phyloP scores from a whole-genome alignment of 1,140 invertebrate genomes.

The Leptopilina clavipes region DNA sequence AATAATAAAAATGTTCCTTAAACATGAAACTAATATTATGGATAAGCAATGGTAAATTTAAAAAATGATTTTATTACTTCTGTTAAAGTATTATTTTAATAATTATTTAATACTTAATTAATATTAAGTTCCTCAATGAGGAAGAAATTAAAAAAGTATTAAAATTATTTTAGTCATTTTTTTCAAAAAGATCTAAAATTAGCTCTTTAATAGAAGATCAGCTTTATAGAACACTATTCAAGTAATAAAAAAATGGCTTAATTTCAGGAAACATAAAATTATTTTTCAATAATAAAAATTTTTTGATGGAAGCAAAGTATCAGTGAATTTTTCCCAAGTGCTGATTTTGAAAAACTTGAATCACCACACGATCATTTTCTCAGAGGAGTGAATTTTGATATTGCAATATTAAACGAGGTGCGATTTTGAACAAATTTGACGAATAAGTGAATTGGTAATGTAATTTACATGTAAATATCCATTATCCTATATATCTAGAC shows the following conservation, averaged over 20 bases:
- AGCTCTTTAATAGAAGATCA: too few relatives aligned
- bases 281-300: neutral
- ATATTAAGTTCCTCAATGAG: too few relatives aligned
- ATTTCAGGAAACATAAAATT: neutral
- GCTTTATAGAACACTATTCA: too few relatives aligned
- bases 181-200: too few relatives aligned
- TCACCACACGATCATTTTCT: neutral
- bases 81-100: too few relatives aligned
- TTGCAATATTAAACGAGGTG: slow-evolving; percentile 17
- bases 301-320: neutral
- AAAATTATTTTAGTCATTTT: too few relatives aligned
- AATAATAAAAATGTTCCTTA: neutral
- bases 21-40: neutral
- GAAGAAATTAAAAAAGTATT: too few relatives aligned
- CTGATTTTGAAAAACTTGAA: neutral
- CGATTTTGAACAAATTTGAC: neutral
- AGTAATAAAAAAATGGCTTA: neutral
- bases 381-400: neutral
- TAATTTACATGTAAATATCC: neutral
- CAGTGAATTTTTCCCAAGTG: neutral
- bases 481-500: neutral
- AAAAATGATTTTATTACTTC: too few relatives aligned
- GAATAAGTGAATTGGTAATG: slow-evolving; percentile 2
- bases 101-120: too few relatives aligned
- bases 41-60: too few relatives aligned